These are phyloP conservation scores for Phylloscopus collybita DNA, from an alignment of 2,797 vertebrate genomes.

Conservation along the genomic window DNA sequence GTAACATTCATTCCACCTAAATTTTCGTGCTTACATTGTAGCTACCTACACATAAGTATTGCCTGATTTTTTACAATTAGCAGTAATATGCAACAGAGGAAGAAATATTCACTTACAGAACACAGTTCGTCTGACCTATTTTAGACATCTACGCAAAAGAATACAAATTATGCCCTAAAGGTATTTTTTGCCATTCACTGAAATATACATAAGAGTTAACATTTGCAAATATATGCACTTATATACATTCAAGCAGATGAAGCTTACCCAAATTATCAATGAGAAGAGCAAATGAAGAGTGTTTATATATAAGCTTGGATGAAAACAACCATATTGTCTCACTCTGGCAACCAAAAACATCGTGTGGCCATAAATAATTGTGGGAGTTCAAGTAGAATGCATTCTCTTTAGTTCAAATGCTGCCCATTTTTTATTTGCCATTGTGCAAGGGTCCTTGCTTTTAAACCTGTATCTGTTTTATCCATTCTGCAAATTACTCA, in stretches of 20 bases:
- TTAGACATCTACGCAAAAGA: not conserved
- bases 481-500: not conserved
- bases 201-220: not conserved
- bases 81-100: not conserved
- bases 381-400: not conserved
- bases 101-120: not conserved
- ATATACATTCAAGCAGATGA: not conserved
- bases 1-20: not conserved
- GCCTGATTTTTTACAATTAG: not conserved
- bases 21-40: not conserved
- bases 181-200: not conserved
- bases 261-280: not conserved
- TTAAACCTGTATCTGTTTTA: not conserved
- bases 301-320: not conserved
- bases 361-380: not conserved
- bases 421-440: not conserved
- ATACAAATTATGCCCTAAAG: not conserved
- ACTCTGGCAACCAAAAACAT: not conserved
- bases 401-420: not conserved
- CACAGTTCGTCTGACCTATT: not conserved
- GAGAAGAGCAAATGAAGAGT: not conserved
- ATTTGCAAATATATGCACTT: not conserved
- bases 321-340: not conserved
- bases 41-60: not conserved
- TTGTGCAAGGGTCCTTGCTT: not conserved